A percentile compares a stretch with the other conserved stretches of the same genome.
Conservation (phyloP, 2,888 invertebrate species). For the Lochmaea capreae region DNA sequence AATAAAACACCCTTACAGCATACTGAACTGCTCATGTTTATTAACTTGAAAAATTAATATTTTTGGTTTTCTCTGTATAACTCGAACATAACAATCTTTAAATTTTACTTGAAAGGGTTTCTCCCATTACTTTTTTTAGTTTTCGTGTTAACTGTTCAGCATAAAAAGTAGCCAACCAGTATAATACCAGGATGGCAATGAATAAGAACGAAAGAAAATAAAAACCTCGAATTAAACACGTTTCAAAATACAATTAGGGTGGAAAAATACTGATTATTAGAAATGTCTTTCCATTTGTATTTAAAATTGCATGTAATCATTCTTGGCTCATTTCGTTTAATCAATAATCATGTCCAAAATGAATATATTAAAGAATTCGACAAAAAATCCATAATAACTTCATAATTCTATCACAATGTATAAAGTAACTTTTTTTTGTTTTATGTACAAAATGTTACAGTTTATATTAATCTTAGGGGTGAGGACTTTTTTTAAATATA, state of each 20-base stretch:
- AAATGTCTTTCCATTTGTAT: not conserved
- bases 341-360: conserved; percentile 20
- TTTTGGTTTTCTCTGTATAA: no score
- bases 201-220: no score
- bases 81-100: no score
- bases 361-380: conserved; percentile 24
- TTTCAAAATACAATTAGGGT: not conserved
- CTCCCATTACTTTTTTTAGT: no score
- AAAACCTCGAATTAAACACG: not conserved
- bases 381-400: conserved; percentile 34
- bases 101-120: no score
- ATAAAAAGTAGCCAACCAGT: not conserved
- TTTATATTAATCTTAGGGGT: conserved; percentile 29
- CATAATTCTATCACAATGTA: conserved; percentile 44
- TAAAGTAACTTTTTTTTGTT: conserved; percentile 37
- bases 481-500: conserved; percentile 27
- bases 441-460: conserved; percentile 48
- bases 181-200: not conserved
- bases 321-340: conserved; percentile 1
- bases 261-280: not conserved
- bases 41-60: no score
- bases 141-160: no score
- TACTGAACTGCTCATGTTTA: no score
- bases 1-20: no score
- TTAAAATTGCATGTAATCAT: not conserved